Conservation (phyloP, 2,888 invertebrate species). For the Callyntrura guangdongensis region DNA sequence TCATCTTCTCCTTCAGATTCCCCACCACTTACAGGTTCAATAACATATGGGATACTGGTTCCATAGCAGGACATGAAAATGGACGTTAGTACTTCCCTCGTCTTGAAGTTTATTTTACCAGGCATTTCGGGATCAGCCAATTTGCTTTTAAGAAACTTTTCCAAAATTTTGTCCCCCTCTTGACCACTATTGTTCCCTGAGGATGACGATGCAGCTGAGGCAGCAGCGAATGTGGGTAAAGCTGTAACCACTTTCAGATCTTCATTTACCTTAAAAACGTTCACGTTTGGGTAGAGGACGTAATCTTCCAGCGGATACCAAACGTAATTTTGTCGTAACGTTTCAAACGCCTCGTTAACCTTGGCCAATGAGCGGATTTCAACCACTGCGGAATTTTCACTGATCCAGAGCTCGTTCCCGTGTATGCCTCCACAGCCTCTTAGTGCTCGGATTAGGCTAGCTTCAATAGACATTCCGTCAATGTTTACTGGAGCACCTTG, state of each 20-base stretch:
- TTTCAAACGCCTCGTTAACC: conserved; percentile 60
- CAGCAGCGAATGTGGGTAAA: neutral
- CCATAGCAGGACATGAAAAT: conserved; percentile 73
- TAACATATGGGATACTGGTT: conserved; percentile 47
- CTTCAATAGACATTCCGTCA: conserved; percentile 75
- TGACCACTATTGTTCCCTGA: neutral
- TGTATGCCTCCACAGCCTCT: conserved; percentile 76
- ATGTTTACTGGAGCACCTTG: conserved; percentile 73
- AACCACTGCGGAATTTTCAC: conserved; percentile 63
- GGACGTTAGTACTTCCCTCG: conserved; percentile 46
- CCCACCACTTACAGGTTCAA: neutral
- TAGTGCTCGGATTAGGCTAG: conserved; percentile 55
- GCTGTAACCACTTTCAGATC: neutral
- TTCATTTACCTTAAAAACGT: conserved; percentile 47
- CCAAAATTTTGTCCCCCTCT: conserved; percentile 46
- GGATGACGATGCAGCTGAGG: neutral
- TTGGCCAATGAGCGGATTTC: conserved; percentile 66
- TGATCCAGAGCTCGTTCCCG: conserved; percentile 76
- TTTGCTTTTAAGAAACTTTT: conserved; percentile 50
- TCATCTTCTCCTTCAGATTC: conserved; percentile 9
- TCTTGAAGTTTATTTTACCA: conserved; percentile 60
- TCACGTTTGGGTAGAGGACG: conserved; percentile 69
- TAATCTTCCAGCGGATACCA: conserved; percentile 78
- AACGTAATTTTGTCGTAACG: conserved; percentile 67
- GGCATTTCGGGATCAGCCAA: conserved; percentile 9